phyloP scores from a whole-genome alignment of 2,113 vertebrate species.

The Pachyramphus minor region DNA sequence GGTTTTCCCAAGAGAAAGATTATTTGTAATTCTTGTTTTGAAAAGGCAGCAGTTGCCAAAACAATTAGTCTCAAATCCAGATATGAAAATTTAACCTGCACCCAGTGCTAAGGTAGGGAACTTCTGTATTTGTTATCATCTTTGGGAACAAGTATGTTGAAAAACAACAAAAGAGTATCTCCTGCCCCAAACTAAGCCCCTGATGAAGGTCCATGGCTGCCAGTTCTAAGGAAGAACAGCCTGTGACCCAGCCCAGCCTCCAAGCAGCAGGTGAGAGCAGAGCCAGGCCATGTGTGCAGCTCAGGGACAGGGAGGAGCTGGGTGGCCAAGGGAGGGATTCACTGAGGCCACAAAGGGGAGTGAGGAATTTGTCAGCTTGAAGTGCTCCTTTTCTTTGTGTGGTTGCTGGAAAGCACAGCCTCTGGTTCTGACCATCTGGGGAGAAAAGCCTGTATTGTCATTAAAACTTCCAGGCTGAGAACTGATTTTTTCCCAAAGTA shows the following conservation, averaged over 20 bases:
- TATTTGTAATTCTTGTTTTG: neutral
- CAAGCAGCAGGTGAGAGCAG: neutral
- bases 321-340: neutral
- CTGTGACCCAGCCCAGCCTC: neutral
- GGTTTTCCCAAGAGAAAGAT: neutral
- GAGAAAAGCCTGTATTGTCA: neutral
- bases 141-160: neutral
- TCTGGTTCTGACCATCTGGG: neutral
- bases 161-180: neutral
- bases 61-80: neutral
- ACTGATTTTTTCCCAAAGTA: neutral
- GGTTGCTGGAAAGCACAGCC: neutral
- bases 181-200: neutral
- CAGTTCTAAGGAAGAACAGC: neutral
- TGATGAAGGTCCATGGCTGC: neutral
- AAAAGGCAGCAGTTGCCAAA: neutral
- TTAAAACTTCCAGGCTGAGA: neutral
- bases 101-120: neutral
- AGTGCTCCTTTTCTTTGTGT: neutral
- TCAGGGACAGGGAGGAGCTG: neutral
- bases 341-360: neutral
- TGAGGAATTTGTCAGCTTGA: neutral
- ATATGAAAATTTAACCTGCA: neutral
- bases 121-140: neutral
- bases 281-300: neutral